Conservation (phyloP, 2,113 vertebrate species). For the Phylloscopus whistleri region DNA sequence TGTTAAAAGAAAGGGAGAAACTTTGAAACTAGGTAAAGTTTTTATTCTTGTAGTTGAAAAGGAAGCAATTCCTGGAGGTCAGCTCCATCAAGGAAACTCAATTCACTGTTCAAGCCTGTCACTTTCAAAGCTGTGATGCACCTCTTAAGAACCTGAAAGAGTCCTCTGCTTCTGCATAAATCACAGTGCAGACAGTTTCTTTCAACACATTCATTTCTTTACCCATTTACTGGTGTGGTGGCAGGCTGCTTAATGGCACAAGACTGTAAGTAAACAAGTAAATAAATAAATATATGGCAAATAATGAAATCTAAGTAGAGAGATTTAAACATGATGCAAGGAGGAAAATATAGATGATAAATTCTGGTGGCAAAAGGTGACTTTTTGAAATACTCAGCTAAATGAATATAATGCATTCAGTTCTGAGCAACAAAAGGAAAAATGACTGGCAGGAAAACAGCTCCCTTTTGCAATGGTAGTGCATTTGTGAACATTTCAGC, state of each 20-base stretch:
- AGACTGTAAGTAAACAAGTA: background rate
- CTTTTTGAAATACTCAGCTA: slow-evolving; percentile 2
- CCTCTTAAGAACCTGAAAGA: slow-evolving; percentile 14
- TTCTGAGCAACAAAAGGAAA: background rate
- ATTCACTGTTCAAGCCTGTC: background rate
- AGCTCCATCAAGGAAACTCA: slow-evolving; percentile 23
- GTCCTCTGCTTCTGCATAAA: slow-evolving; percentile 1
- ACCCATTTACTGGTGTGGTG: background rate
- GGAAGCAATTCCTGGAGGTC: slow-evolving; percentile 38
- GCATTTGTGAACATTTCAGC: background rate
- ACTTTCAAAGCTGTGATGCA: slow-evolving; percentile 22
- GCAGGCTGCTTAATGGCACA: background rate
- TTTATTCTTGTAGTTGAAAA: slow-evolving; percentile 29
- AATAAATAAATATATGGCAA: slow-evolving; percentile 29
- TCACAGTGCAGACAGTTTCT: background rate
- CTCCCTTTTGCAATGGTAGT: background rate
- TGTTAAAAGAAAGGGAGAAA: background rate
- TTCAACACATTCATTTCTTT: slow-evolving; percentile 18
- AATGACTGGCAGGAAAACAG: background rate
- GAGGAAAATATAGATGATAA: background rate
- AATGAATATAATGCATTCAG: background rate
- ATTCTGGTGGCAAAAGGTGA: background rate
- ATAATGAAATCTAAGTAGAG: background rate
- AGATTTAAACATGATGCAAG: background rate
- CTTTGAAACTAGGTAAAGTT: slow-evolving; percentile 44